phyloP scores from a whole-genome alignment of 2,888 invertebrate species.

The Molorchus minor region DNA sequence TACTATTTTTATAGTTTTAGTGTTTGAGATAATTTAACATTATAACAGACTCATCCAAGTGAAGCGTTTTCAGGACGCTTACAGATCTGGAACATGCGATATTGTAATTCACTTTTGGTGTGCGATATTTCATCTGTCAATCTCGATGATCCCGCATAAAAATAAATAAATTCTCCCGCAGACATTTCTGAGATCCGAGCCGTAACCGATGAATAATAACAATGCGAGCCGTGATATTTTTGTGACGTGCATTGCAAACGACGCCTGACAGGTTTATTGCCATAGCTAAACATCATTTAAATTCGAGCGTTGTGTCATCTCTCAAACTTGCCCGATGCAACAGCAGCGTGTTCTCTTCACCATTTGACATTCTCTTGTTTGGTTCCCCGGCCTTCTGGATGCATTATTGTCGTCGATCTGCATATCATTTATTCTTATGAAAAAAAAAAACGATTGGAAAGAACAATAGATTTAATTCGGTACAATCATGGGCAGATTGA shows the following conservation, averaged over 20 bases:
- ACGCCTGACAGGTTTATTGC: conserved; percentile 60
- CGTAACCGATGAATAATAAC: conserved; percentile 54
- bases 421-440: conserved; percentile 33
- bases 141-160: conserved; percentile 7
- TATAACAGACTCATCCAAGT: too few species aligned
- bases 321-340: conserved; percentile 50
- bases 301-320: conserved; percentile 59
- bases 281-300: conserved; percentile 59
- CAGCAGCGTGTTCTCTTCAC: conserved; percentile 42
- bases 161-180: conserved; percentile 13
- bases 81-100: too few species aligned
- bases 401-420: conserved; percentile 29
- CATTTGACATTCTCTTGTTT: conserved; percentile 49
- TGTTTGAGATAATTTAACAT: too few species aligned
- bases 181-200: conserved; percentile 35
- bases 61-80: too few species aligned
- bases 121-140: conserved; percentile 13
- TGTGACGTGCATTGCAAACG: conserved; percentile 54
- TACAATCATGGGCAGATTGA: too few species aligned
- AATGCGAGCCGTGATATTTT: conserved; percentile 56
- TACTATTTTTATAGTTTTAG: too few species aligned
- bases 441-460: too few species aligned
- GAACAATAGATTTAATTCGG: too few species aligned
- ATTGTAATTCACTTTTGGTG: conserved; percentile 2
- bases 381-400: conserved; percentile 28